Evolutionary conservation across 2,797 vertebrate genomes (phyloP), one percentile per base, ranked within the genome.

Genomic region (Phataginus tricuspis): DNA sequence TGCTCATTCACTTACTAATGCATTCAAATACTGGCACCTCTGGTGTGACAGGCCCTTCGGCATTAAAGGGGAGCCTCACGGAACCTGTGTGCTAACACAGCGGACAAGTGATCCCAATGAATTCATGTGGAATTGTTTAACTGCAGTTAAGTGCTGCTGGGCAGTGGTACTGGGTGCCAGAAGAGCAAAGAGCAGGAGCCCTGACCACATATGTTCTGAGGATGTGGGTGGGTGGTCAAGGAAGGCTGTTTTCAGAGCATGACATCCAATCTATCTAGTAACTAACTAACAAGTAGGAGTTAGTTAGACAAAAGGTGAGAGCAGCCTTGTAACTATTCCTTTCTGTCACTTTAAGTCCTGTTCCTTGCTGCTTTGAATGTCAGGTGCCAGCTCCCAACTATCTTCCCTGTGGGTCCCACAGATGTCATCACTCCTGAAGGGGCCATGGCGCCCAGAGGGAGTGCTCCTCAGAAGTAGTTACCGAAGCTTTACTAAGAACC

Each of bases 321-420:
- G 31, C 8, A 12, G 6, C 37, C 10, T 18, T 45, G 25, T 39
- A 66, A 64, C 19, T 25, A 86, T 68, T 72, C 66, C 19, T 85
- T 94, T 90, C 79, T 75, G 5, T 74, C 23, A 34, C 61, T 87
- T 91, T 89, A 74, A 91, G 77, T 61, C 45, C 49, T 80, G 15
- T 37, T 78, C 79, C 61, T 78, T 77, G 57, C 49, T 68, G n/a
- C 27, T 84, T 64, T 95, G 37, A 59, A 42, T 75, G n/a, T 82
- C 83, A 82, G 39, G 19, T 79, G 66, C 57, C 66, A 68, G 86
- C 37, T 84, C 77, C 63, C 68, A 80, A 27, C 13, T 27, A 66
- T 45, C 45, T 86, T 72, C 49, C 72, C 63, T 63, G 37, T 66
- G 57, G 57, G 89, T 71, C 69, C 82, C 82, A 84, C 69, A 59